Conservation (phyloP, 2,113 vertebrate genomes). For the Apteryx owenii region DNA sequence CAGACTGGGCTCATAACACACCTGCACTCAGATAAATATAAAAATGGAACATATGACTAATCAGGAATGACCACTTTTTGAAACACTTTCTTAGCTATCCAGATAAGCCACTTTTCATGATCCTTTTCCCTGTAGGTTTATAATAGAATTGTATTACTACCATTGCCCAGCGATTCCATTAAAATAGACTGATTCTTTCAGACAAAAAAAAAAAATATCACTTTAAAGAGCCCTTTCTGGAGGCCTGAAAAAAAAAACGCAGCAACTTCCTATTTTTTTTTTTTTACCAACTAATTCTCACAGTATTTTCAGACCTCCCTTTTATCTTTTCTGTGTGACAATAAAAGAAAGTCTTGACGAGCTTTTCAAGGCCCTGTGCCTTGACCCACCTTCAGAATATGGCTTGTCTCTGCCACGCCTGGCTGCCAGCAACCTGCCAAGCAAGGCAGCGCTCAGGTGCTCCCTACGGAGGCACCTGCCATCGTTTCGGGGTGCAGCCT, state of each 20-base stretch:
- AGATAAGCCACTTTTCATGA: neutral
- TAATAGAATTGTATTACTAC: neutral
- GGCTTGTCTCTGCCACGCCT: neutral
- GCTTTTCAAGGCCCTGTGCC: neutral
- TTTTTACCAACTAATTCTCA: neutral
- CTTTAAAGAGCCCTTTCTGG: neutral
- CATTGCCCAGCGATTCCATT: neutral
- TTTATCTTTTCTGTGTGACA: neutral
- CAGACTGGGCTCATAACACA: neutral
- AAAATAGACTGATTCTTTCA: neutral
- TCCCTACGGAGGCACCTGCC: neutral
- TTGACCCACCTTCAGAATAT: neutral
- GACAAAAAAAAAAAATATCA: neutral
- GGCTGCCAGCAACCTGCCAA: no score
- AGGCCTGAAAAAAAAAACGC: neutral
- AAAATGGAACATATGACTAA: neutral
- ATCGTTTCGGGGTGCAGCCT: no score
- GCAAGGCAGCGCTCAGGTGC: no score
- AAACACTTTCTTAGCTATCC: neutral
- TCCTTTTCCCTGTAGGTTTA: neutral
- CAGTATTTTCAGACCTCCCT: neutral
- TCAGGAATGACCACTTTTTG: neutral
- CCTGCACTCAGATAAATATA: neutral
- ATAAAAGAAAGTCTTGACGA: neutral
- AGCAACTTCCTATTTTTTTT: neutral